Conservation (phyloP, 2,797 vertebrate species). For the Distichodus sexfasciatus region DNA sequence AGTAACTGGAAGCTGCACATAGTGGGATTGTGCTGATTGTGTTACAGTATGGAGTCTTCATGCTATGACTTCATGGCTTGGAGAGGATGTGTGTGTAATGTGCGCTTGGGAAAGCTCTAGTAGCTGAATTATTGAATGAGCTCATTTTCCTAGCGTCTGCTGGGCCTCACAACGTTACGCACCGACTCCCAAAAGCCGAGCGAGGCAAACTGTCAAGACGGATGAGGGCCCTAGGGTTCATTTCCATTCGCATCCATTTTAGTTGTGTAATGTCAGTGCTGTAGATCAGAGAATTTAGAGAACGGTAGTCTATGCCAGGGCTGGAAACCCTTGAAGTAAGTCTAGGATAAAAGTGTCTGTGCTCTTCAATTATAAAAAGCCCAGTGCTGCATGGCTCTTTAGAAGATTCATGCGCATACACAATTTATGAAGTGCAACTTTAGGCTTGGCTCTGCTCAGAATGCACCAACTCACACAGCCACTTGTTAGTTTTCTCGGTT, state of each 20-base stretch:
- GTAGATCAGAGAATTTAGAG: slow-evolving; percentile 7
- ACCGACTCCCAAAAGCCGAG: slow-evolving; percentile 56
- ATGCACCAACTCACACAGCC: neutral
- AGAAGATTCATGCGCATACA: neutral
- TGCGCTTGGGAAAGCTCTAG: slow-evolving; percentile 51
- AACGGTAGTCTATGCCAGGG: neutral
- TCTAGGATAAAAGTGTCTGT: slow-evolving; percentile 17
- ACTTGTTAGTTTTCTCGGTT: slow-evolving; percentile 1
- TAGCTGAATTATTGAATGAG: slow-evolving; percentile 69
- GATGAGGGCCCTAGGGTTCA: slow-evolving; percentile 16
- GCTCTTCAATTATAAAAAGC: neutral
- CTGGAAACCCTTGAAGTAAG: slow-evolving; percentile 5
- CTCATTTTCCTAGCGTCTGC: slow-evolving; percentile 53
- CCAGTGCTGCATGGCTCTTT: neutral
- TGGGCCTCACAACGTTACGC: slow-evolving; percentile 46
- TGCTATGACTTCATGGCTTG: slow-evolving; percentile 62
- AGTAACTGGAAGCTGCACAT: neutral
- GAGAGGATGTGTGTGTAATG: slow-evolving; percentile 45
- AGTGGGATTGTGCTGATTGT: neutral
- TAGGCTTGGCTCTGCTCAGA: neutral
- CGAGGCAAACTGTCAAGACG: slow-evolving; percentile 56
- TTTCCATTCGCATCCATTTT: slow-evolving; percentile 24
- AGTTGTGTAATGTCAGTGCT: slow-evolving; percentile 9
- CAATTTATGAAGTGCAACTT: neutral
- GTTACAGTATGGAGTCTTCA: slow-evolving; percentile 47